Conservation (phyloP, 1,140 invertebrate species). For the Brachionus calyciflorus region DNA sequence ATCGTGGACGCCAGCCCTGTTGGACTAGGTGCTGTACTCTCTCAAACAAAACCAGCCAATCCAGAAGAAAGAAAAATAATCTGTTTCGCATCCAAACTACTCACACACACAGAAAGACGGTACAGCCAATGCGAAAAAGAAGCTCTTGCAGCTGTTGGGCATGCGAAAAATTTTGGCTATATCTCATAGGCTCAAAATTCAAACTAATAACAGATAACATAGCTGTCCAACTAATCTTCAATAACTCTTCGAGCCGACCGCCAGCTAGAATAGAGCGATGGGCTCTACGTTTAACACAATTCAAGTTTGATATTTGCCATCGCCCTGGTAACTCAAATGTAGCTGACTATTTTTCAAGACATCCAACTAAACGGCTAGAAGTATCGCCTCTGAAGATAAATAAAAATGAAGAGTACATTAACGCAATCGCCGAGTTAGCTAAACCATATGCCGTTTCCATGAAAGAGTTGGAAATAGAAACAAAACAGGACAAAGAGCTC, state of each 20-base stretch:
- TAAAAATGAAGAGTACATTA: not conserved
- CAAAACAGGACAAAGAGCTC: not conserved
- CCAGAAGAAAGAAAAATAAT: conserved; percentile 45
- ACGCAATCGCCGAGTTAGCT: not conserved
- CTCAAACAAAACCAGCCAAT: conserved; percentile 51
- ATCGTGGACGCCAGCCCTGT: conserved; percentile 51
- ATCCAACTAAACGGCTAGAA: not conserved
- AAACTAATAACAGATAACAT: not conserved
- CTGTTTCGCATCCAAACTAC: conserved; percentile 51
- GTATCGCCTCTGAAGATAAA: not conserved
- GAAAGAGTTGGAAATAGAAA: not conserved
- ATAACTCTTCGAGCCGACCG: not conserved
- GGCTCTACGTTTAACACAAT: not conserved
- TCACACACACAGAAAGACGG: conserved; percentile 49
- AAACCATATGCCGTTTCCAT: not conserved
- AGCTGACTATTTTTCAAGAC: too few relatives aligned
- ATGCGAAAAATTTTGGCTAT: conserved; percentile 10
- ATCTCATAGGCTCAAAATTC: conserved; percentile 32
- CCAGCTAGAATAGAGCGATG: conserved; percentile 18
- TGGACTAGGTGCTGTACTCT: conserved; percentile 62
- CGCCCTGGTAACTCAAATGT: not conserved
- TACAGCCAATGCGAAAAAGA: conserved; percentile 54
- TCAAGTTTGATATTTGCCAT: not conserved
- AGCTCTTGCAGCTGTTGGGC: conserved; percentile 40
- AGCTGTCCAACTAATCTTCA: conserved; percentile 6